A percentile compares a stretch with the other conserved stretches of the same genome.
These are phyloP conservation scores for Sinocyclocheilus maitianheensis DNA, from an alignment of 2,113 vertebrate genomes.

Conservation along the genomic window DNA sequence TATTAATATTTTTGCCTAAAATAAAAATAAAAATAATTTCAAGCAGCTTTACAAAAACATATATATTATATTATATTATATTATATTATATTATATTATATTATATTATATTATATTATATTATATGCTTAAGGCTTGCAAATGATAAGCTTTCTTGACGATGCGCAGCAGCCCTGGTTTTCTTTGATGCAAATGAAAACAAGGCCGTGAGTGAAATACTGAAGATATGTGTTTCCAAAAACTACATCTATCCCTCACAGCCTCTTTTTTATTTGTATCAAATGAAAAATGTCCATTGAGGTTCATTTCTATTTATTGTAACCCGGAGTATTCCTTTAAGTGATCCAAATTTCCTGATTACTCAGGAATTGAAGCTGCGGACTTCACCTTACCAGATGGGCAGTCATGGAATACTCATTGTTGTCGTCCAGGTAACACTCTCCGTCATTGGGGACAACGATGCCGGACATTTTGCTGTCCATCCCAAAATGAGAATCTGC, in stretches of 20 bases:
- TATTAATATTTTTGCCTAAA: no score
- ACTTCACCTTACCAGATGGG: slow-evolving; percentile 79
- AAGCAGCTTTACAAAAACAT: no score
- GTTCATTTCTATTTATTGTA: not conserved
- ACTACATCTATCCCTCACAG: not conserved
- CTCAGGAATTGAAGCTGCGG: not conserved
- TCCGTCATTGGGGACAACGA: slow-evolving; percentile 94
- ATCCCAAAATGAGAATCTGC: slow-evolving; percentile 97
- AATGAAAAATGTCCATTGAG: not conserved
- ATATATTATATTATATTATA: no score
- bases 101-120: no score
- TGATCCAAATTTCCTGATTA: not conserved
- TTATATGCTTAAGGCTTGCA: no score
- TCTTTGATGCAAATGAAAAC: not conserved
- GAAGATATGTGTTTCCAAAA: not conserved
- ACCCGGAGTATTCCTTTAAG: not conserved
- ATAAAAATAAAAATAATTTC: no score
- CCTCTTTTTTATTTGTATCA: not conserved
- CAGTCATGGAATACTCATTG: slow-evolving; percentile 93
- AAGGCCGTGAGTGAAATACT: not conserved
- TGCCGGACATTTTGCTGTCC: slow-evolving; percentile 97
- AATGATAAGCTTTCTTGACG: no score
- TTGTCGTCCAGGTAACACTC: slow-evolving; percentile 92
- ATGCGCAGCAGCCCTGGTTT: no score
- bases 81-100: no score